Evolutionary conservation across 2,797 vertebrate species (phyloP).

Genomic region (Oophaga sylvatica): DNA sequence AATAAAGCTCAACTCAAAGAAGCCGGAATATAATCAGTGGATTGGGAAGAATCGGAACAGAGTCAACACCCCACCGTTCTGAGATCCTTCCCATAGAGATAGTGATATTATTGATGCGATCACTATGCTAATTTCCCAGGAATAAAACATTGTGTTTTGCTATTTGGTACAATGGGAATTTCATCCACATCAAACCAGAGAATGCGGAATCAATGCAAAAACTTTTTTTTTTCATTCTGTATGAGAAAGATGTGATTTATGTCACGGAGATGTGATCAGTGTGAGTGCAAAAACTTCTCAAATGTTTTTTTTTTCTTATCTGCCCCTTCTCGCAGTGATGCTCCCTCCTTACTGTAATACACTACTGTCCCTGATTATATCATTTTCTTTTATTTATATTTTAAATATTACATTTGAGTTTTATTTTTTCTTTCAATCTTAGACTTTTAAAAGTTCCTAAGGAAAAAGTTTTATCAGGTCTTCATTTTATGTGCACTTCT

Average conservation of each 20-base stretch:
- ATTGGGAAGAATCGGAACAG: slow-evolving; percentile 95
- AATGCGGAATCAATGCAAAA: slow-evolving; percentile 82
- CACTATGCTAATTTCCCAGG: slow-evolving; percentile 91
- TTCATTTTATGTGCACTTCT: background rate
- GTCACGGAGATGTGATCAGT: slow-evolving; percentile 55
- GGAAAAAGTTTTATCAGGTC: background rate
- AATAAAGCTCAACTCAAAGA: slow-evolving; percentile 95
- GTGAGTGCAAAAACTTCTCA: slow-evolving; percentile 13
- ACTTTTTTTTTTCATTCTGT: slow-evolving; percentile 73
- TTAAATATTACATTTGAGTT: too few species aligned
- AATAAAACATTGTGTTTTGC: slow-evolving; percentile 82
- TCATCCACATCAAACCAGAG: slow-evolving; percentile 86
- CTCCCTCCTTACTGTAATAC: background rate
- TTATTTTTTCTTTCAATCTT: background rate
- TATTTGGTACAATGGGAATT: slow-evolving; percentile 88
- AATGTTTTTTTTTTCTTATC: background rate
- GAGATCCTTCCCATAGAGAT: slow-evolving; percentile 91
- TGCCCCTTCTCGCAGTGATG: background rate
- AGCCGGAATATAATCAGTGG: slow-evolving; percentile 91
- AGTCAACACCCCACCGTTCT: slow-evolving; percentile 86
- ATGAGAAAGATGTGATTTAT: slow-evolving; percentile 77
- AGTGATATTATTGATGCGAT: slow-evolving; percentile 93
- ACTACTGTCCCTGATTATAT: background rate
- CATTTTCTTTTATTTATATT: background rate
- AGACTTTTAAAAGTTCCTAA: background rate